These are phyloP conservation scores for Centroberyx gerrardi DNA, from an alignment of 2,797 vertebrate species.

Conservation along the genomic window DNA sequence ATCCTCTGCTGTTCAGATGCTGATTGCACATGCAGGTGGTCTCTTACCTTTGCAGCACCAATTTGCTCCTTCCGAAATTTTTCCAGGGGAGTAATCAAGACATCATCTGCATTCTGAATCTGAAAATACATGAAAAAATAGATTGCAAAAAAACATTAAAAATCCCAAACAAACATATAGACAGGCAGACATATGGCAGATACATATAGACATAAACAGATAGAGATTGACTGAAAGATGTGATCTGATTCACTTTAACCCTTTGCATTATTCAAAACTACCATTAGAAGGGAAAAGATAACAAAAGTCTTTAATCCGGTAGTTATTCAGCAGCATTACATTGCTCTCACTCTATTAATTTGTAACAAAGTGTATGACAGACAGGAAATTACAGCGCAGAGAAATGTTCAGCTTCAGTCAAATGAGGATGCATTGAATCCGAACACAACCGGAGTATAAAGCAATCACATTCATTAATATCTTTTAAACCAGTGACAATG, in stretches of 20 bases:
- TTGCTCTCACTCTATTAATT: conserved; percentile 29
- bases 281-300: conserved; percentile 25
- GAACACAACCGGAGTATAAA: conserved; percentile 54
- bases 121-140: conserved; percentile 71
- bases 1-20: conserved; percentile 26
- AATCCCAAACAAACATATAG: conserved; percentile 12
- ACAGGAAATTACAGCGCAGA: conserved; percentile 44
- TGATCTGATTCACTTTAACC: conserved; percentile 13
- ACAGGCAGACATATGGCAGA: conserved; percentile 43
- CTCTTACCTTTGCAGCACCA: conserved; percentile 96
- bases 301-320: conserved; percentile 36
- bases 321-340: conserved; percentile 39
- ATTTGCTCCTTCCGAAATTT: conserved; percentile 99
- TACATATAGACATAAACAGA: neutral
- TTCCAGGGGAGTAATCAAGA: conserved; percentile 96
- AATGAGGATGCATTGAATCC: conserved; percentile 45
- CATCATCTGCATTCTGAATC: conserved; percentile 98
- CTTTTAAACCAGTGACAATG: conserved; percentile 64
- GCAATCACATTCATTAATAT: conserved; percentile 74
- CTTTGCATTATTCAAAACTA: conserved; percentile 36
- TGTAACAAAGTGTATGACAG: conserved; percentile 31
- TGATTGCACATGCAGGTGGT: conserved; percentile 61
- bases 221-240: conserved; percentile 9
- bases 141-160: neutral
- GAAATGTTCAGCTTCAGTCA: conserved; percentile 43